A percentile compares a stretch with the other conserved stretches of the same genome.
These are phyloP conservation scores for human (Homo sapiens) DNA, from an alignment of 2,113 vertebrate genomes.

Conservation along the genomic window GRCh38 chr1:50245001-50245500, in stretches of 20 bases:
- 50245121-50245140: too few species aligned
- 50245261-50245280: too few species aligned
- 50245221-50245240: too few species aligned
- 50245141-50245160: too few species aligned
- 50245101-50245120: too few species aligned
- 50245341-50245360: neutral
- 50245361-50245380: neutral
- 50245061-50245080: neutral
- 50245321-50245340: neutral
- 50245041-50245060: neutral
- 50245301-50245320: neutral
- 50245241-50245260: too few species aligned
- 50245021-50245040: neutral
- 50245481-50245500: neutral
- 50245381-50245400: neutral
- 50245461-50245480: neutral
- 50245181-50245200: too few species aligned
- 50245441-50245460: neutral
- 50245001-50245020: neutral
- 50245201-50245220: too few species aligned
- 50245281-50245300: too few species aligned
- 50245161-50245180: too few species aligned
- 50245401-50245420: neutral
- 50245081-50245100: neutral
- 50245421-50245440: neutral